Evolutionary conservation across 2,797 vertebrate species (phyloP).

Genomic region (Enteromius paludinosus): DNA sequence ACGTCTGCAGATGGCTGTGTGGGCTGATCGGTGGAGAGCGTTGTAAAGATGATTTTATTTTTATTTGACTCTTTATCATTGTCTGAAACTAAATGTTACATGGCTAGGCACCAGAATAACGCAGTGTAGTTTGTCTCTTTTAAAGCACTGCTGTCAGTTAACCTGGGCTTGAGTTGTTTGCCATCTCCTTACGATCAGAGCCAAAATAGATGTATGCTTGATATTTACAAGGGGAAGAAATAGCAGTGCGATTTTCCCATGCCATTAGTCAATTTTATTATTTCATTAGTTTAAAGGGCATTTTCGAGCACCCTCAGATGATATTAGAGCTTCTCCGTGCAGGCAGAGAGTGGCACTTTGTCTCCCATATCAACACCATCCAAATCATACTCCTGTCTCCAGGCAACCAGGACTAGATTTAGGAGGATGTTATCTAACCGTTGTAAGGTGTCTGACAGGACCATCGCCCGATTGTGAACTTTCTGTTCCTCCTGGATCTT

Average conservation of each 20-base stretch:
- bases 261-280: constrained; percentile 58
- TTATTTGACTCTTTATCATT: constrained; percentile 40
- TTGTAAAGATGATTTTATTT: constrained; percentile 30
- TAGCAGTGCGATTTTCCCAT: constrained; percentile 46
- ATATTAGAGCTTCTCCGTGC: constrained; percentile 61
- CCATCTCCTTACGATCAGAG: constrained; percentile 31
- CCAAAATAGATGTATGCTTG: constrained; percentile 41
- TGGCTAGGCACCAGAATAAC: not conserved
- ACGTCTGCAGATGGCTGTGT: constrained; percentile 49
- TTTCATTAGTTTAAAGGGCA: constrained; percentile 60
- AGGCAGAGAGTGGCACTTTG: constrained; percentile 56
- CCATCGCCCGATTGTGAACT: constrained; percentile 47
- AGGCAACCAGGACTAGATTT: constrained; percentile 70
- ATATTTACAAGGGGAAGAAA: constrained; percentile 39
- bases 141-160: not conserved
- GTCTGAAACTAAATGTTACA: constrained; percentile 9
- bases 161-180: constrained; percentile 1
- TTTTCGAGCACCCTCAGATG: constrained; percentile 65
- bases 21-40: constrained; percentile 17
- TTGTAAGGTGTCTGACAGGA: constrained; percentile 61
- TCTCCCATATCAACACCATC: constrained; percentile 59
- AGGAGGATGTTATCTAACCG: constrained; percentile 55
- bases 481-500: constrained; percentile 47
- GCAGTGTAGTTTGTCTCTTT: constrained; percentile 1
- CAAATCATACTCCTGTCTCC: constrained; percentile 65